Conservation (phyloP, 2,888 invertebrate genomes). For the Spicauda simplicius region DNA sequence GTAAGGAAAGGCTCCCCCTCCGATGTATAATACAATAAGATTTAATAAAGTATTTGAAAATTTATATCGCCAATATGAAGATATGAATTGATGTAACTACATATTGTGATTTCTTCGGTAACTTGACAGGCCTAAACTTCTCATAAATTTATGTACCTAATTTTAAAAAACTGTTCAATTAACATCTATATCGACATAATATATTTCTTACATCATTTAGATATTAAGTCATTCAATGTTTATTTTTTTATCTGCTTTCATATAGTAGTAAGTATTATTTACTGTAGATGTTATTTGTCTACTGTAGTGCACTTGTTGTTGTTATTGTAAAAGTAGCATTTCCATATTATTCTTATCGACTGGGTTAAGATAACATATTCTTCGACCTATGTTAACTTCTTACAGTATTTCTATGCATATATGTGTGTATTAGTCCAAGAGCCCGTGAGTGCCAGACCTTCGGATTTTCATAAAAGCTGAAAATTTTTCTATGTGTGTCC, state of each 20-base stretch:
- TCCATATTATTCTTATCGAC: constrained; percentile 6
- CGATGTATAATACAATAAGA: background rate
- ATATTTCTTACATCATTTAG: constrained; percentile 29
- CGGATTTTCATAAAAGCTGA: too few relatives aligned
- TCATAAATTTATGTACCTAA: constrained; percentile 8
- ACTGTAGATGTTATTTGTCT: constrained; percentile 6
- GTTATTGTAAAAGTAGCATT: constrained; percentile 33
- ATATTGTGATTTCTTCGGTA: constrained; percentile 17
- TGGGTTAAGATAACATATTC: constrained; percentile 13
- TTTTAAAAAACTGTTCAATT: constrained; percentile 39
- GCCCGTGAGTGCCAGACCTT: too few relatives aligned
- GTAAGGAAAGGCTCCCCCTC: background rate
- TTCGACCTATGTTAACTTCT: constrained; percentile 12
- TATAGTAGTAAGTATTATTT: constrained; percentile 37
- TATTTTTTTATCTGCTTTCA: constrained; percentile 49
- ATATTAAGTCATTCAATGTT: constrained; percentile 42
- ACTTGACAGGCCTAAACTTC: constrained; percentile 30
- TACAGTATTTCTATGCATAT: constrained; percentile 17
- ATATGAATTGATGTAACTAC: background rate
- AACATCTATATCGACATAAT: constrained; percentile 38
- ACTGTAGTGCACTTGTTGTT: constrained; percentile 15
- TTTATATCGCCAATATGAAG: background rate
- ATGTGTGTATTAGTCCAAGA: too few relatives aligned
- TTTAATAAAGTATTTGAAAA: background rate
- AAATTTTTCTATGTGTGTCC: too few relatives aligned